phyloP scores from a whole-genome alignment of 2,797 vertebrate species.

The Petrocephalus sullivani region DNA sequence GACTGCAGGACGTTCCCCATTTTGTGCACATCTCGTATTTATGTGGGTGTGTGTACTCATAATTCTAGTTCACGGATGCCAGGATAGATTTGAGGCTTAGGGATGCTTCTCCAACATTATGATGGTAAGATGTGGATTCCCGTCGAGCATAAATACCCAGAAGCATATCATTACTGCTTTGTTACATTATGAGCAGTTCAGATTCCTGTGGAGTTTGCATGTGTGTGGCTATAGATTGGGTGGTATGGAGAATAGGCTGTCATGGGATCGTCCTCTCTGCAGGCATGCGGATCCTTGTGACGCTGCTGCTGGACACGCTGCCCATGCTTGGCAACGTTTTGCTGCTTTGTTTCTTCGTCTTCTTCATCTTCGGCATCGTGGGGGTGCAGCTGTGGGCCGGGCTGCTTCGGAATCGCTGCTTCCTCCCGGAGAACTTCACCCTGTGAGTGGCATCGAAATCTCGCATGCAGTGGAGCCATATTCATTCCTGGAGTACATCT shows the following conservation, averaged over 20 bases:
- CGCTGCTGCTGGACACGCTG: conserved; percentile 76
- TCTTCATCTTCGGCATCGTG: conserved; percentile 86
- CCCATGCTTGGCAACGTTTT: conserved; percentile 85
- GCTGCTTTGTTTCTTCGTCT: conserved; percentile 84
- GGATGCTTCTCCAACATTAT: not conserved
- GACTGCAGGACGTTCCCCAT: conserved; percentile 2
- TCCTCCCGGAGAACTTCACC: conserved; percentile 85
- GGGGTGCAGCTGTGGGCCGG: conserved; percentile 87
- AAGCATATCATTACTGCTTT: not conserved
- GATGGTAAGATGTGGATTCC: not conserved
- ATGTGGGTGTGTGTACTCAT: conserved; percentile 5
- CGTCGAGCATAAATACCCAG: not conserved
- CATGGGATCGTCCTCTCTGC: conserved; percentile 24
- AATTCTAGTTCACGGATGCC: not conserved
- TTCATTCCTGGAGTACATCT: not conserved
- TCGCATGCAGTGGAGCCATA: not conserved
- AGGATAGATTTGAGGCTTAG: not conserved
- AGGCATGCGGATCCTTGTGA: conserved; percentile 95
- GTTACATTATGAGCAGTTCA: not conserved
- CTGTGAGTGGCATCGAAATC: conserved; percentile 71
- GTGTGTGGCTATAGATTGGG: not conserved
- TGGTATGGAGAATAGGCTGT: not conserved
- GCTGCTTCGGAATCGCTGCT: conserved; percentile 81
- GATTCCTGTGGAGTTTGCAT: not conserved
- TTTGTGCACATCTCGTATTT: conserved; percentile 7